Conservation (phyloP, 2,888 invertebrate genomes). For the Drosophila maculinotata region DNA sequence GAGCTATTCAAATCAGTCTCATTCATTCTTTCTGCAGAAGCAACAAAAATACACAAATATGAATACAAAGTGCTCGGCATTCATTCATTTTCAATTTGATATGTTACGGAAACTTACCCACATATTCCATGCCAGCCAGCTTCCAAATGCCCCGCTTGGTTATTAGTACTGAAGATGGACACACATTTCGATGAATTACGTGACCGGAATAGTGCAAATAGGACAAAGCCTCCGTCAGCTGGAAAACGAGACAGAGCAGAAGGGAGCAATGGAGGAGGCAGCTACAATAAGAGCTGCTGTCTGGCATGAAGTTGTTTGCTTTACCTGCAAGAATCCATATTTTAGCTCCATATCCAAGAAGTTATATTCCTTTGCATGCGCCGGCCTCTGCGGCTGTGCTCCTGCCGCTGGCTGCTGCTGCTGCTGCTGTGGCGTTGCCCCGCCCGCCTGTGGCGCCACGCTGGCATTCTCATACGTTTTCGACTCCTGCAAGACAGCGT, state of each 20-base stretch:
- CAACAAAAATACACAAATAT: constrained; percentile 16
- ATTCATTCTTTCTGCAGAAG: constrained; percentile 88
- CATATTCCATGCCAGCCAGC: constrained; percentile 96
- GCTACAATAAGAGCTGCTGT: too few relatives aligned
- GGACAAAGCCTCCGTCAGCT: constrained; percentile 97
- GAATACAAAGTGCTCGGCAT: constrained; percentile 50
- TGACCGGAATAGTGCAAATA: constrained; percentile 95
- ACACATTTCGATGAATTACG: constrained; percentile 97
- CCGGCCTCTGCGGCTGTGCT: constrained; percentile 86
- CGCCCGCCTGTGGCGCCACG: constrained; percentile 59
- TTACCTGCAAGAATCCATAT: constrained; percentile 96
- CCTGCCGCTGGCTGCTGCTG: constrained; percentile 78
- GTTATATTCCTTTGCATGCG: constrained; percentile 91
- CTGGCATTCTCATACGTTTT: constrained; percentile 84
- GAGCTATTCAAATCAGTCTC: constrained; percentile 90
- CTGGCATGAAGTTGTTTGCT: constrained; percentile 25
- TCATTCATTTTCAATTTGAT: constrained; percentile 61
- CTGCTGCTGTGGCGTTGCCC: constrained; percentile 76
- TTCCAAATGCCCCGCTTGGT: constrained; percentile 98
- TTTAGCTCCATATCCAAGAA: constrained; percentile 97
- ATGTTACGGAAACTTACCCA: constrained; percentile 87
- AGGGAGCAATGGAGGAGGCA: not conserved
- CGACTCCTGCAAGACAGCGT: constrained; percentile 77
- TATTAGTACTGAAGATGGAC: constrained; percentile 95
- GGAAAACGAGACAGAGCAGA: constrained; percentile 50